Percentiles rank a stretch among this genome's conserved stretches.
Conservation (phyloP, 1,140 invertebrate species). For the Ceratosolen solmsi region DNA sequence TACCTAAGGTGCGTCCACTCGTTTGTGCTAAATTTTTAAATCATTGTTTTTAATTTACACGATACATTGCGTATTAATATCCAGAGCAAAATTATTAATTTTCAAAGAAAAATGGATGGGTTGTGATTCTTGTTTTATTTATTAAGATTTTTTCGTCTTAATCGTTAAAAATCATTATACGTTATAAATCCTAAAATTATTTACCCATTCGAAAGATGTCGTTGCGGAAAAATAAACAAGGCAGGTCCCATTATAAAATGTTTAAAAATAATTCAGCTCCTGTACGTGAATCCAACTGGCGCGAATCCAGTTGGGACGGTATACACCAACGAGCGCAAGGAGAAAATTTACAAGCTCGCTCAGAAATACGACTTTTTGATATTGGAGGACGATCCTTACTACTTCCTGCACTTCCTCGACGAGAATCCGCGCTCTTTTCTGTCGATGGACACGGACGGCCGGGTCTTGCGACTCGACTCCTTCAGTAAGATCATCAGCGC, state of each 20-base stretch:
- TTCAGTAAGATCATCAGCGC: slow-evolving; percentile 79
- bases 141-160: no score
- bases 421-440: slow-evolving; percentile 75
- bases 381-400: slow-evolving; percentile 80
- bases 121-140: no score
- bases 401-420: slow-evolving; percentile 76
- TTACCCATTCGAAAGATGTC: no score
- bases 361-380: slow-evolving; percentile 78
- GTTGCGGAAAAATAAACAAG: no score
- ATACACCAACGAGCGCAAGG: slow-evolving; percentile 72
- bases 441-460: slow-evolving; percentile 77
- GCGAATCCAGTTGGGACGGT: slow-evolving; percentile 77
- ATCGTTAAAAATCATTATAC: no score
- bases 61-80: no score
- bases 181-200: no score
- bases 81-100: no score
- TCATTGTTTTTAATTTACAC: no score
- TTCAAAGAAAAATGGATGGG: no score
- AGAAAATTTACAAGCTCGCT: slow-evolving; percentile 76
- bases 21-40: no score
- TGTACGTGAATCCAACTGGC: slow-evolving; percentile 78
- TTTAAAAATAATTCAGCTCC: slow-evolving; percentile 63
- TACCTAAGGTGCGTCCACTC: slow-evolving; percentile 66
- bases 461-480: slow-evolving; percentile 78
- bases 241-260: no score